phyloP scores from a whole-genome alignment of 1,140 invertebrate species.

The Anadara kagoshimensis region DNA sequence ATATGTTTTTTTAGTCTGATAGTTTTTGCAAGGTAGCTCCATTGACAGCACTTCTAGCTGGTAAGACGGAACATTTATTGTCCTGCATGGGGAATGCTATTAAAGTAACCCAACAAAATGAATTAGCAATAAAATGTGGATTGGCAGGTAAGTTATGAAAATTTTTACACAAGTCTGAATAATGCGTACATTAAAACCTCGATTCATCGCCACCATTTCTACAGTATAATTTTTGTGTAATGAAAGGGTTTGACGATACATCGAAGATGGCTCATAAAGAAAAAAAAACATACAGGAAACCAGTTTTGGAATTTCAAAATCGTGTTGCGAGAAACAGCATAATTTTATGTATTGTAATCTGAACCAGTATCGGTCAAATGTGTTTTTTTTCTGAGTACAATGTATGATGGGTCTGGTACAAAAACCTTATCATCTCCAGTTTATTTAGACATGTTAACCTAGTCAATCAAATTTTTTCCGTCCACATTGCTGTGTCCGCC shows the following conservation, averaged over 20 bases:
- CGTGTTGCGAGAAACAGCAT: no score
- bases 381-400: no score
- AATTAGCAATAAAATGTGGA: conserved; percentile 11
- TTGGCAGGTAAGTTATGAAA: conserved; percentile 2
- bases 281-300: no score
- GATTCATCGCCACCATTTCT: no score
- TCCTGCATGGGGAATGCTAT: background rate
- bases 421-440: no score
- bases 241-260: no score
- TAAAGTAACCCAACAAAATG: conserved; percentile 13
- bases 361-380: no score
- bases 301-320: no score
- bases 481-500: background rate
- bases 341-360: no score
- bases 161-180: background rate
- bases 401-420: no score
- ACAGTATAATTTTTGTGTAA: no score
- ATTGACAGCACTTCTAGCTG: conserved; percentile 5
- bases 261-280: no score
- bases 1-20: conserved; percentile 8
- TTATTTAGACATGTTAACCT: background rate
- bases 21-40: conserved; percentile 20
- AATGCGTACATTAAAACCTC: background rate
- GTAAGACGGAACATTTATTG: conserved; percentile 2
- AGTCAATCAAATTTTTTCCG: background rate